These are phyloP conservation scores for Nyctibius grandis DNA, from an alignment of 2,797 vertebrate genomes.

Conservation along the genomic window DNA sequence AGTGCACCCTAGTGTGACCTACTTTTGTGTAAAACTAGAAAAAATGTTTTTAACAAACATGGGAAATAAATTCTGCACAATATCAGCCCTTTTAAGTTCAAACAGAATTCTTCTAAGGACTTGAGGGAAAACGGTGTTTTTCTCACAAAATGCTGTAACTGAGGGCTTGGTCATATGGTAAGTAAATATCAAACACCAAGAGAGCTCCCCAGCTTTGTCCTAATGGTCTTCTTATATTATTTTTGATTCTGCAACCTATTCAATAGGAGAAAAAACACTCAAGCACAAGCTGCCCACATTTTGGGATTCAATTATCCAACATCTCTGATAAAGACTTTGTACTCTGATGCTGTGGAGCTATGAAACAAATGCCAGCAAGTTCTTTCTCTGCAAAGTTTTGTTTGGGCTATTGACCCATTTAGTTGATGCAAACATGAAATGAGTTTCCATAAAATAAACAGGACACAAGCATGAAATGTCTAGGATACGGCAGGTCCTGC, in stretches of 20 bases:
- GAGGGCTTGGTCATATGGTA: neutral
- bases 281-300: neutral
- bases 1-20: neutral
- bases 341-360: neutral
- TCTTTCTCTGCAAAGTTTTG: neutral
- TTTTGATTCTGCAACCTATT: neutral
- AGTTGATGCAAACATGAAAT: neutral
- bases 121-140: neutral
- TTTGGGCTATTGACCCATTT: neutral
- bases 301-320: neutral
- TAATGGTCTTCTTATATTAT: neutral
- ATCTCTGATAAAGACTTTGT: neutral
- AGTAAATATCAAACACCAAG: neutral
- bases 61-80: neutral
- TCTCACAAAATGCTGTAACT: neutral
- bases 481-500: neutral
- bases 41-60: neutral
- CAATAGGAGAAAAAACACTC: neutral
- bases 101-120: neutral
- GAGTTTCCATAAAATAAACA: neutral
- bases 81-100: neutral
- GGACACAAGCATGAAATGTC: neutral
- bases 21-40: neutral
- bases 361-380: neutral
- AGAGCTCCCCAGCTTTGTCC: neutral